Evolutionary conservation across 1,140 invertebrate species (phyloP).

Genomic region (Conopomorpha cramerella): DNA sequence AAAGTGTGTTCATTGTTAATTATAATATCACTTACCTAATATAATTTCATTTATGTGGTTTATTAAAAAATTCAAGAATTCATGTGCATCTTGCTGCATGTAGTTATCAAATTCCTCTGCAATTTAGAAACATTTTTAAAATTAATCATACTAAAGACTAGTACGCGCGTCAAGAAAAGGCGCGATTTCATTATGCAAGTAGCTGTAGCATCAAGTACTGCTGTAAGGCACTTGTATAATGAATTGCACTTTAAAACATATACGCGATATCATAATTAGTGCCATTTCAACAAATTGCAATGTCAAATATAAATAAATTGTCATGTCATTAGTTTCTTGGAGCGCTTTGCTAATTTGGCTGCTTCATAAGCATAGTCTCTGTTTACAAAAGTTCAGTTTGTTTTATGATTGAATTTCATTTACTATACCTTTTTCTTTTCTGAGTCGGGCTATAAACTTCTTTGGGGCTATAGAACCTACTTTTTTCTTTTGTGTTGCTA

Average conservation of each 20-base stretch:
- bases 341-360: no score
- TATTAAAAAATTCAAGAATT: conserved; percentile 98
- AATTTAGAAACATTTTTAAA: conserved; percentile 52
- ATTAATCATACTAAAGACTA: no score
- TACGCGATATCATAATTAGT: no score
- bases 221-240: no score
- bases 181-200: no score
- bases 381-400: no score
- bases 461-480: conserved; percentile 99
- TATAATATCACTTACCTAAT: conserved; percentile 66
- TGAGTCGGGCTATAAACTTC: conserved; percentile 96
- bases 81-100: conserved; percentile 99
- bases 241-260: no score
- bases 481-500: conserved; percentile 99
- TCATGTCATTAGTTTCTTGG: no score
- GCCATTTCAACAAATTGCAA: conserved; percentile 1
- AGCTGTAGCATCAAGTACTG: no score
- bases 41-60: conserved; percentile 96
- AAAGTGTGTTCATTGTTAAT: neutral
- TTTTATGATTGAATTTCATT: conserved; percentile 3
- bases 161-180: no score
- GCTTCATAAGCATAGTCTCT: no score
- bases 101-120: conserved; percentile 99
- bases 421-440: conserved; percentile 94
- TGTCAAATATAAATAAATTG: conserved; percentile 3